Conservation (phyloP, 1,140 invertebrate genomes). For the Monomorium pharaonis region DNA sequence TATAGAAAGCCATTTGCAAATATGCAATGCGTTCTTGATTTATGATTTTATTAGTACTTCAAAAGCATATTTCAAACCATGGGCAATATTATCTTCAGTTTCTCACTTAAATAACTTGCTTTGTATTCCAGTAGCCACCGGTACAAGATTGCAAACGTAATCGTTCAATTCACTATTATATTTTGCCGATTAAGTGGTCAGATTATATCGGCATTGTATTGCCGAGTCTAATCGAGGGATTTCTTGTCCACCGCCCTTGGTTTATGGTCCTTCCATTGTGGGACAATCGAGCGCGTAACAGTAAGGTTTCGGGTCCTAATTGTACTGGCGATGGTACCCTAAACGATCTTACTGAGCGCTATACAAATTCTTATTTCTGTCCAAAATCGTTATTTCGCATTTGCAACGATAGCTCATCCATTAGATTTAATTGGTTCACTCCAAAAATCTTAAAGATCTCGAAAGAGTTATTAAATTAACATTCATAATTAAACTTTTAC, state of each 20-base stretch:
- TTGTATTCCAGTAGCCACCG: neutral
- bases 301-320: slow-evolving; percentile 68
- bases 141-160: slow-evolving; percentile 19
- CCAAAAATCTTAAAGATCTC: neutral
- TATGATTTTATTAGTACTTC: neutral
- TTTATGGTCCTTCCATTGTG: slow-evolving; percentile 61
- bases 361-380: slow-evolving; percentile 11
- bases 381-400: neutral
- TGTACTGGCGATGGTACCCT: slow-evolving; percentile 22
- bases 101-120: slow-evolving; percentile 21
- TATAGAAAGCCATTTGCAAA: neutral
- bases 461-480: neutral
- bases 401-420: neutral
- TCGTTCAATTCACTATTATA: slow-evolving; percentile 54
- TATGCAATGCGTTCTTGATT: neutral
- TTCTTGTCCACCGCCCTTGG: slow-evolving; percentile 52
- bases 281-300: slow-evolving; percentile 51
- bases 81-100: slow-evolving; percentile 12
- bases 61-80: neutral
- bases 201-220: slow-evolving; percentile 52
- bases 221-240: slow-evolving; percentile 65
- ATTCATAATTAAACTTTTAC: neutral
- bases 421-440: neutral
- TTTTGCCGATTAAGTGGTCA: slow-evolving; percentile 57
- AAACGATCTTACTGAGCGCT: slow-evolving; percentile 34